phyloP scores from a whole-genome alignment of 23 tunicate species.

The Trididemnum miniatum region DNA sequence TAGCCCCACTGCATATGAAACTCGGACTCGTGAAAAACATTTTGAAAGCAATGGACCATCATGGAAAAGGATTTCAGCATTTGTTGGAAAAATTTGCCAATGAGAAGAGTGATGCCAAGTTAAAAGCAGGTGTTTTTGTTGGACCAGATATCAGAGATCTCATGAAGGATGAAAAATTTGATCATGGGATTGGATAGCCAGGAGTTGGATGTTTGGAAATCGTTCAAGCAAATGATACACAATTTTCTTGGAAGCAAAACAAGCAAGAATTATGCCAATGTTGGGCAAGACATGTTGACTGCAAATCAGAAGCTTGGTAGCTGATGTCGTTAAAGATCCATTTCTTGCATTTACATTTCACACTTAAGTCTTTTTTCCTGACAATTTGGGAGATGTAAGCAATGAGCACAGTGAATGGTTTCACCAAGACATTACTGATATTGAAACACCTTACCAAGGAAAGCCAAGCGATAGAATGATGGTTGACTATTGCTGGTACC shows the following conservation, averaged over 20 bases:
- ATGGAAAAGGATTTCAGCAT: constrained; percentile 29
- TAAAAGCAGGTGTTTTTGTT: no score
- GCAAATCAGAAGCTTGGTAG: constrained; percentile 22
- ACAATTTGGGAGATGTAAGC: constrained; percentile 33
- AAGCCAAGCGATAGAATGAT: constrained; percentile 19
- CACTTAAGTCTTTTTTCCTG: constrained; percentile 42
- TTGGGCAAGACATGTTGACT: constrained; percentile 22
- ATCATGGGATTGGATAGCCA: background rate
- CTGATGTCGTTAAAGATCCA: constrained; percentile 42
- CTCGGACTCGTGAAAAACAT: background rate
- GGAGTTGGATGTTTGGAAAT: constrained; percentile 29
- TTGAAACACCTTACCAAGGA: constrained; percentile 33
- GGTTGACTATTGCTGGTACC: constrained; percentile 37
- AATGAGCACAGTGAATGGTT: constrained; percentile 29
- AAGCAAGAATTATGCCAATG: constrained; percentile 8
- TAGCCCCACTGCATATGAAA: no score
- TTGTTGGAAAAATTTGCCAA: no score
- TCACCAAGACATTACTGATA: constrained; percentile 35
- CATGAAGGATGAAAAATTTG: no score
- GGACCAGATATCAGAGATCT: no score
- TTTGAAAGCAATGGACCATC: constrained; percentile 33
- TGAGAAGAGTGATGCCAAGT: no score
- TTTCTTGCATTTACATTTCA: constrained; percentile 21
- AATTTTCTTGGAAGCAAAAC: constrained; percentile 22
- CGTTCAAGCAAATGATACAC: constrained; percentile 25